Conservation (phyloP, 2,113 vertebrate species). For the Alethe castanea region DNA sequence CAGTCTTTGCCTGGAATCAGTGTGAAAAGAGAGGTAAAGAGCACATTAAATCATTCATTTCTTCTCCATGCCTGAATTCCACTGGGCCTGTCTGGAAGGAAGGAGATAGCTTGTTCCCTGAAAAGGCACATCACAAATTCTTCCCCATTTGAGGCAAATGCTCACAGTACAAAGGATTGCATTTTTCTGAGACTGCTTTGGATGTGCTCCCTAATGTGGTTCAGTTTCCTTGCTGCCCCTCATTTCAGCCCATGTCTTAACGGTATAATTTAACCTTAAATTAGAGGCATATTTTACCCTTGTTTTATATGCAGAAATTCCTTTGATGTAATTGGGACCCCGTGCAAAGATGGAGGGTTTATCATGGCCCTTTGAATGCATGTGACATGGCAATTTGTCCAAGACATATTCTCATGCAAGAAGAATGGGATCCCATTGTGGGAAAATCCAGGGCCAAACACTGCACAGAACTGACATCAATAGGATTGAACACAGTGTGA, state of each 20-base stretch:
- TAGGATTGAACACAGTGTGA: constrained; percentile 52
- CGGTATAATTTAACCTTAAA: constrained; percentile 50
- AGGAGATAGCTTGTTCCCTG: background rate
- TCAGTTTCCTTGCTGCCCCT: constrained; percentile 22
- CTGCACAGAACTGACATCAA: constrained; percentile 35
- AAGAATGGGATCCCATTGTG: constrained; percentile 57
- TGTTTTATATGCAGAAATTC: constrained; percentile 54
- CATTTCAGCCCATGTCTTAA: constrained; percentile 26
- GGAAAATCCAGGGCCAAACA: constrained; percentile 44
- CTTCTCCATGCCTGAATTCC: background rate
- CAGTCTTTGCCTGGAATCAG: background rate
- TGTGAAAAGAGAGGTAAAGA: background rate
- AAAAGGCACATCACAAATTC: background rate
- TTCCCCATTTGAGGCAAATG: background rate
- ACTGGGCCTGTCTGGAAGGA: background rate
- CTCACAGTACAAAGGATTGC: background rate
- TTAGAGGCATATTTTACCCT: constrained; percentile 49
- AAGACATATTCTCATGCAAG: constrained; percentile 60
- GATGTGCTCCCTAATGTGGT: background rate
- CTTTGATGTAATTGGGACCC: constrained; percentile 49
- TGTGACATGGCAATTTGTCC: constrained; percentile 64
- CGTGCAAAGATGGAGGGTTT: constrained; percentile 14
- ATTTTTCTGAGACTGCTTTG: constrained; percentile 1
- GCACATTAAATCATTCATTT: background rate
- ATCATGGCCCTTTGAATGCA: constrained; percentile 47